These are phyloP conservation scores for Porites evermanni DNA, from an alignment of 92 coral and sea anemone genomes.

Conservation along the genomic window DNA sequence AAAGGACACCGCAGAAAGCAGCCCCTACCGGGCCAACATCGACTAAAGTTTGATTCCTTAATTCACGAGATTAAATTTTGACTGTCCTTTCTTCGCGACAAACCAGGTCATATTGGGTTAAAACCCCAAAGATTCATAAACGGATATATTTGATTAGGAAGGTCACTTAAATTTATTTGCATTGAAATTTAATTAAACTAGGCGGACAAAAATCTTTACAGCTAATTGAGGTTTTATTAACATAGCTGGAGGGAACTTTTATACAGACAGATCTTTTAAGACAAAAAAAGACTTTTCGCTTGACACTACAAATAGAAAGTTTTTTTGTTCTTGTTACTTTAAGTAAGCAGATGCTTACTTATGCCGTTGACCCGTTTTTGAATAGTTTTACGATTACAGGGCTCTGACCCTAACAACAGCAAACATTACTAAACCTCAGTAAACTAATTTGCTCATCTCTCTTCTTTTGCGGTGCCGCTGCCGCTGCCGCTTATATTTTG, in stretches of 20 bases:
- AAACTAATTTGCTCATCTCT: constrained; percentile 20
- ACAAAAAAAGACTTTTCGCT: background rate
- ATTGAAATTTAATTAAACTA: constrained; percentile 29
- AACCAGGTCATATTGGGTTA: background rate
- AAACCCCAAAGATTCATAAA: background rate
- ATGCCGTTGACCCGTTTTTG: background rate
- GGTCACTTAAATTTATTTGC: constrained; percentile 22
- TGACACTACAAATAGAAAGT: background rate
- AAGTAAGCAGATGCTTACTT: background rate
- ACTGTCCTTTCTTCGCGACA: background rate
- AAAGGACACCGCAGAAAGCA: background rate
- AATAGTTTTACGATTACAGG: background rate
- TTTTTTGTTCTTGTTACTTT: background rate
- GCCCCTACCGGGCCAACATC: background rate
- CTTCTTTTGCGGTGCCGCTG: background rate
- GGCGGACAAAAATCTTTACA: constrained; percentile 8
- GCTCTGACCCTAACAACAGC: constrained; percentile 15
- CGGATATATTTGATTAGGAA: background rate
- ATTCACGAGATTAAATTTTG: background rate
- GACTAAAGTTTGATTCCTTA: background rate
- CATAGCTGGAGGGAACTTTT: too few species aligned
- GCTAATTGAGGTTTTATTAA: background rate
- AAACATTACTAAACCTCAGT: constrained; percentile 8
- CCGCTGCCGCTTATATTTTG: background rate
- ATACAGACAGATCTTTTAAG: too few species aligned